These are phyloP conservation scores for Prunella strophiata DNA, from an alignment of 2,797 vertebrate genomes.

Conservation along the genomic window DNA sequence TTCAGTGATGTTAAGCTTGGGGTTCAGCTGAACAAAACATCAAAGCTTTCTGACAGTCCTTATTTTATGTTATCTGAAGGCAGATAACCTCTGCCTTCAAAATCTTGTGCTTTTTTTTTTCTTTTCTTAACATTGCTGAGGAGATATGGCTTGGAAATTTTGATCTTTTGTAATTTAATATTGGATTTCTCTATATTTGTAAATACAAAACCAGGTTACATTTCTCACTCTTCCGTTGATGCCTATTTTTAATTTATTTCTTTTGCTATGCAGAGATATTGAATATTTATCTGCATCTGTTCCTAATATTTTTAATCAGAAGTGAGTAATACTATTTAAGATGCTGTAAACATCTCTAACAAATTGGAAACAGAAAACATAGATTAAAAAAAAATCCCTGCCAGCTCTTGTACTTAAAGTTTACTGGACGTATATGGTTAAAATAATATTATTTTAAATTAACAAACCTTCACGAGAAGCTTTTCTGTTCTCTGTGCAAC, in stretches of 20 bases:
- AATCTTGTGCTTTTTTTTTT: background rate
- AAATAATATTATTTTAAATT: background rate
- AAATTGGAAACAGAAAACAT: background rate
- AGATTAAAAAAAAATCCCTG: background rate
- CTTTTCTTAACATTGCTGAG: background rate
- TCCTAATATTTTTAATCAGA: background rate
- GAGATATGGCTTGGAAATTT: background rate
- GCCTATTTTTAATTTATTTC: background rate
- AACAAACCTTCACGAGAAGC: background rate
- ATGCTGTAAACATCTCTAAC: background rate
- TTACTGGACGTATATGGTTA: background rate
- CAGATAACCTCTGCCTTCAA: background rate
- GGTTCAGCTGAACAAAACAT: slow-evolving; percentile 5
- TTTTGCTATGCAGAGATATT: background rate
- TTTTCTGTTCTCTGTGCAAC: background rate
- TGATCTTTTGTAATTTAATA: background rate
- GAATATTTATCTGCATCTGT: background rate
- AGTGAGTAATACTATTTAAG: background rate
- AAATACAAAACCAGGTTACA: background rate
- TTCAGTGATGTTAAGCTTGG: background rate
- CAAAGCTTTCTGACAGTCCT: background rate
- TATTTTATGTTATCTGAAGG: background rate
- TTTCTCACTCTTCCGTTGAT: background rate
- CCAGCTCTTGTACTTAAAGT: background rate
- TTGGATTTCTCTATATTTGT: background rate